Evolutionary conservation across 2,888 invertebrate species (phyloP), one percentile per base, ranked within the genome.

Genomic region (Nasonovia ribisnigri): DNA sequence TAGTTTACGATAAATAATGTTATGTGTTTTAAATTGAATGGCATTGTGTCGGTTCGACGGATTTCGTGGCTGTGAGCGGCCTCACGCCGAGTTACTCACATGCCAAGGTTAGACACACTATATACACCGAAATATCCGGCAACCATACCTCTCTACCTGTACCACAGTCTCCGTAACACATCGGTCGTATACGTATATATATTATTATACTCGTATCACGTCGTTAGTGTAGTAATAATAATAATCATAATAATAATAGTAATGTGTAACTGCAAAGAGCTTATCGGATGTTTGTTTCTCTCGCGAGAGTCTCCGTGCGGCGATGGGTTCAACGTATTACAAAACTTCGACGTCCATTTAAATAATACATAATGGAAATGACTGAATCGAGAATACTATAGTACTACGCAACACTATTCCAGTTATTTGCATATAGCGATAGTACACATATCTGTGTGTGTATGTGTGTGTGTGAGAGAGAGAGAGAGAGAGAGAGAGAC

Each of bases 1-100:
- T 60, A 43, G 60, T 46, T 60, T 46, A 89, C 60, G 60, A 90
- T 90, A 46, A 46, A 90, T 90, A 90, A 90, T 46, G 46, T n/a
- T 77, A 10, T 46, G 43, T 43, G 57, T 89, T 90, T 60, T 46
- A 10, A 67, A 60, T 60, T n/a, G 43, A 90, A 90, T 46, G 90
- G 60, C 46, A 67, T 67, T 24, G 90, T 46, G 60, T 67, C 90
- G 90, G 60, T 90, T 11, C 16, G 60, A 90, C n/a, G 90, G 90
- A 90, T 90, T 67, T 90, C 90, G 77, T 77, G 77, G 77, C 77
- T 36, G 77, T 20, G 77, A 1, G 26, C 8, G 90, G 46, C n/a
- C 46, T 67, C 90, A 90, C 43, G 60, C 90, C 89, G 89, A 60
- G 89, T 46, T 60, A 60, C 43, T 6, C 90, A 24, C 90, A 43